phyloP scores from a whole-genome alignment of 2,113 vertebrate species.

The Butorides virescens region DNA sequence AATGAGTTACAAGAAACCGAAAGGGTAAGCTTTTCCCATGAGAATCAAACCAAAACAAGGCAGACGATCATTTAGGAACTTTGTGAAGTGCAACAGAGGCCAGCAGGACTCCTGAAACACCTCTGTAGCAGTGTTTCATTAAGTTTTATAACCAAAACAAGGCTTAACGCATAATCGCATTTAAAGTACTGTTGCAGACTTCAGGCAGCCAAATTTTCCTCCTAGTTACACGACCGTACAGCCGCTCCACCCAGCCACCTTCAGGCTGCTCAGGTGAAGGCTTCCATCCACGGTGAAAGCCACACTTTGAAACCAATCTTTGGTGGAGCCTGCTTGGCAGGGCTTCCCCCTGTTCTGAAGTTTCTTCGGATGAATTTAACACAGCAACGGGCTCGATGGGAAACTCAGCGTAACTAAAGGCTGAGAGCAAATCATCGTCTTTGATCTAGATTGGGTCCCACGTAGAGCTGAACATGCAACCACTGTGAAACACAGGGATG shows the following conservation, averaged over 20 bases:
- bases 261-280: neutral
- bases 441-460: neutral
- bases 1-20: neutral
- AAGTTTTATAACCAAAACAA: neutral
- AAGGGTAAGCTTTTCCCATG: neutral
- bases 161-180: neutral
- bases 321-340: neutral
- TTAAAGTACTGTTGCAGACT: neutral
- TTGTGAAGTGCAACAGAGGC: neutral
- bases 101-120: neutral
- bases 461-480: neutral
- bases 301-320: neutral
- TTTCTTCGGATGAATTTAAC: neutral
- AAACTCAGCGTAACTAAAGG: neutral
- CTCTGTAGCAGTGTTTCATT: neutral
- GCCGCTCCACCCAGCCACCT: neutral
- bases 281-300: neutral
- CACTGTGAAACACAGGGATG: rapidly evolving
- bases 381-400: neutral
- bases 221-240: rapidly evolving
- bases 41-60: neutral
- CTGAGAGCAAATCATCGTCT: neutral
- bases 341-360: neutral
- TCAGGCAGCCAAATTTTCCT: neutral
- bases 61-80: neutral